Base-by-base conservation (phyloP, 2,113 vertebrate genomes). In the Dolichallabes microphthalmus region DNA sequence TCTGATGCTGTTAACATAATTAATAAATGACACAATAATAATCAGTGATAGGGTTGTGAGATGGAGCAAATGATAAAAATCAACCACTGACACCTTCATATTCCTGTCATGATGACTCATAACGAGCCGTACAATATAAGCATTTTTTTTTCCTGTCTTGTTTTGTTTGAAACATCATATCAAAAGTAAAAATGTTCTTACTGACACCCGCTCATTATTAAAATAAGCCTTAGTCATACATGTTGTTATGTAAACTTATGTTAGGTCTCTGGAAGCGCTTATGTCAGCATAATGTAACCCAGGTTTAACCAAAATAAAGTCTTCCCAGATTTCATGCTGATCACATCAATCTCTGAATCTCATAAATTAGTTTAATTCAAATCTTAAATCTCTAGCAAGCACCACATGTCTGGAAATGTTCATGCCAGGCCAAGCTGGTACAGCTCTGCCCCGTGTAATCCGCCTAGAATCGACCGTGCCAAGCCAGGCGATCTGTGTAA, bases 401-500 rank as follows among this genome's bases (percentile, higher is more conserved):
- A 84, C 74, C 75, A 82, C 30, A 73, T 86, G 83, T 64, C 73
- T 75, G 77, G 76, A 87, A 84, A 82, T 73, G 74, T 76, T 73
- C 64, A 63, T 84, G 76, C 82, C 63, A 74, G 58, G 84, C 85
- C 88, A 88, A 87, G 83, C 60, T 85, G 86, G 87, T 86, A 88
- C 82, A 80, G 74, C 74, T 80, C 30, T 86, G 52, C 76, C 75
- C 79, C 5, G 45, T 90, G 87, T 94, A 93, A 94, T 93, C 92
- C 91, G 90, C 90, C 89, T 91, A 82, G 83, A 73, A 57, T 60
- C 73, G 55, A 73, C 90, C 85, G 84, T 93, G 92, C 92, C 91
- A 93, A 90, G 84, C 88, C 86, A 88, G 86, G 87, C 58, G 71
- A 88, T 91, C 89, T 91, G 86, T 89, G 88, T 90, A 89, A 91